Conservation (phyloP, 2,797 vertebrate species). For the Enteromius fasciolatus region DNA sequence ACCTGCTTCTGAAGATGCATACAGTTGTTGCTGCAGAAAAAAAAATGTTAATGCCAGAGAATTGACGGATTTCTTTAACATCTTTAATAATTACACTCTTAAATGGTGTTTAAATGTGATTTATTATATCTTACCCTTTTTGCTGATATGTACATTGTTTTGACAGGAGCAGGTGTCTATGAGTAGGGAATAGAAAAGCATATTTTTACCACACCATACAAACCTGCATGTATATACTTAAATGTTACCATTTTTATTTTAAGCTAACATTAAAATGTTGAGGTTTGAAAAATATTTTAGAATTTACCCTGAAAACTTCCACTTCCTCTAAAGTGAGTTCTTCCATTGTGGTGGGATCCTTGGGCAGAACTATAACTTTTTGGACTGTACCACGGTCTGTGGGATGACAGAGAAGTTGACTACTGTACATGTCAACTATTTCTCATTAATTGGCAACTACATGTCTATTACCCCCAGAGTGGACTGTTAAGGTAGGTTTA, state of each 20-base stretch:
- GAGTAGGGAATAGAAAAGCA: slow-evolving; percentile 18
- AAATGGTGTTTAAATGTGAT: not conserved
- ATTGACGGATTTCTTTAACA: not conserved
- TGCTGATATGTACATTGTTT: slow-evolving; percentile 83
- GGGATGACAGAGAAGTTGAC: not conserved
- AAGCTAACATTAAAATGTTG: not conserved
- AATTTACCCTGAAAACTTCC: slow-evolving; percentile 83
- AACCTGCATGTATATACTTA: not conserved
- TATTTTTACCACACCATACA: not conserved
- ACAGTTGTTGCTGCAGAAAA: slow-evolving; percentile 83
- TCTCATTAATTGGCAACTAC: no score
- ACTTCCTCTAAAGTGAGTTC: slow-evolving; percentile 86
- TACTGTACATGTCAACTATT: no score
- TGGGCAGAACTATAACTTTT: slow-evolving; percentile 85
- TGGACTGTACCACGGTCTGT: slow-evolving; percentile 86
- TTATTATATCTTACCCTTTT: slow-evolving; percentile 77
- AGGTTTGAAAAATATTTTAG: not conserved
- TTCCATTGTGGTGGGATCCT: slow-evolving; percentile 79
- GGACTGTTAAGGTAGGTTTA: no score
- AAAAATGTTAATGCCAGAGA: not conserved
- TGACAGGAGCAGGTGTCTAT: slow-evolving; percentile 77
- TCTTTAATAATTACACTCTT: not conserved
- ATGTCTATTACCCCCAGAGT: no score
- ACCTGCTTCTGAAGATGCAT: slow-evolving; percentile 83
- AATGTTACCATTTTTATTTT: not conserved